Evolutionary conservation across 2,888 invertebrate species (phyloP).

Genomic region (Parnassius orleans): DNA sequence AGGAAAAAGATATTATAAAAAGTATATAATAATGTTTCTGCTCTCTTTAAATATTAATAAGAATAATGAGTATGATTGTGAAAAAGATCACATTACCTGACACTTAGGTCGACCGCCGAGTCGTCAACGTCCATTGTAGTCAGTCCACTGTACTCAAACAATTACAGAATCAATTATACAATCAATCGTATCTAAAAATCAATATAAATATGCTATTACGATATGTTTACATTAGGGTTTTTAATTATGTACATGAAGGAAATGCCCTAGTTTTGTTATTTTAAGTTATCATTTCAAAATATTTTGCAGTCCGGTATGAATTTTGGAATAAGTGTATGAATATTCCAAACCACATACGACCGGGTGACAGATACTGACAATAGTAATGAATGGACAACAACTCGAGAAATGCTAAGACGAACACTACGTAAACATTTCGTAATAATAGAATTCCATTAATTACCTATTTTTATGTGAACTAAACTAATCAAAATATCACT

Average conservation of each 20-base stretch:
- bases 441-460: conserved; percentile 4
- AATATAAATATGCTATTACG: conserved; percentile 19
- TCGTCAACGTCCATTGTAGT: conserved; percentile 93
- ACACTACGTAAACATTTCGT: background rate
- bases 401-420: conserved; percentile 14
- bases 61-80: no score
- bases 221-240: background rate
- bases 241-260: background rate
- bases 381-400: conserved; percentile 23
- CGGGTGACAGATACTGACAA: conserved; percentile 32
- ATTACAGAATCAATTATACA: conserved; percentile 43
- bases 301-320: conserved; percentile 10
- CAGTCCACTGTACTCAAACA: conserved; percentile 36
- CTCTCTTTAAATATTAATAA: no score
- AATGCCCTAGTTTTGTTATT: conserved; percentile 10
- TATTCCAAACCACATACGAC: conserved; percentile 17
- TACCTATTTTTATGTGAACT: conserved; percentile 16
- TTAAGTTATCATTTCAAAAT: conserved; percentile 8
- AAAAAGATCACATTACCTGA: conserved; percentile 80
- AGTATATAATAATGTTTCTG: no score
- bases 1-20: no score
- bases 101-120: conserved; percentile 93
- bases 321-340: conserved; percentile 18
- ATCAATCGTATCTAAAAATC: conserved; percentile 31
- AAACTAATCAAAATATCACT: conserved; percentile 7